Evolutionary conservation across 2,888 invertebrate species (phyloP), one percentile per base, ranked within the genome.

Genomic region (Amphipyra tragopoginis): DNA sequence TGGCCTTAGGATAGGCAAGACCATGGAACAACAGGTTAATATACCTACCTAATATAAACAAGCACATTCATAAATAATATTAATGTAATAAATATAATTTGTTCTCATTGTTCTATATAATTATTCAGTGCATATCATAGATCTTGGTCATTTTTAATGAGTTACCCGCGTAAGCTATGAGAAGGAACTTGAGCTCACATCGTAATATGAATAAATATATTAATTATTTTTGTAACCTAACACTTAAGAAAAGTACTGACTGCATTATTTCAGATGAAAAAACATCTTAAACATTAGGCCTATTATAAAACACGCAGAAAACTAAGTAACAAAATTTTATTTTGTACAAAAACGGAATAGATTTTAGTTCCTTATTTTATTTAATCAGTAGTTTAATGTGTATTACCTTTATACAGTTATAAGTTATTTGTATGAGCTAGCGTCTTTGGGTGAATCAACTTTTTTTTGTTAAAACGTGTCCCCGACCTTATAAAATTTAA

Each of bases 71-170:
- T 14, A 13, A 29, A 8, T 44, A 4, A 38, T 33, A 29, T 29
- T 7, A 29, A 29, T 14, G 13, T 11, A 42, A 38, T 14, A 13
- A 40, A 47, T 36, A 55, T 39, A 40, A 21, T 43, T 51, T 51
- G 39, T 54, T 72, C 42, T 42, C 42, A 11, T 53, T 50, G 50
- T 48, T 72, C 38, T 57, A 29, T 5, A 2, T n/a, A n/a, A n/a
- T 10, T 11, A 33, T 42, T 42, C 7, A 42, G 14, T 21, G 9
- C n/a, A 38, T 1, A 36, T 42, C 13, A 43, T 29, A 45, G 26
- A 42, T 36, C 11, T 43, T 34, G 29, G 29, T 29, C 21, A 29
- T 29, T 29, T 5, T 5, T 29, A 29, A 21, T 21, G 21, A 21
- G 21, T 21, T 21, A 21, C 21, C 21, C 21, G 21, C 3, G 21